These are phyloP conservation scores for Equus przewalskii DNA, from an alignment of 2,113 vertebrate genomes.

Conservation along the genomic window DNA sequence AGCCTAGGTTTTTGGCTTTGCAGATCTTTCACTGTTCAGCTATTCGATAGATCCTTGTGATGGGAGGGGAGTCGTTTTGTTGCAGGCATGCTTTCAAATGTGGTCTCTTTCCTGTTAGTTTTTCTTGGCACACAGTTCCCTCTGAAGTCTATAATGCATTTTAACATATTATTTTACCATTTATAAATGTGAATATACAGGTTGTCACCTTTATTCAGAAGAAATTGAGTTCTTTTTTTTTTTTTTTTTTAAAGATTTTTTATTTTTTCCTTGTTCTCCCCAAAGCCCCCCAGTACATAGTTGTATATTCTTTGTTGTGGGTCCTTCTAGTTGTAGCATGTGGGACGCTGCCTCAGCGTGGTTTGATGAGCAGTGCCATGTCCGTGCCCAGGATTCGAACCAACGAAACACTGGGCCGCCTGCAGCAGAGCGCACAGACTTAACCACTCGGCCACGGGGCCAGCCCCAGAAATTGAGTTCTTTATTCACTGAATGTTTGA, in stretches of 20 bases:
- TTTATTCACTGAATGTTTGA: not conserved
- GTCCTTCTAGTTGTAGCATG: too few relatives aligned
- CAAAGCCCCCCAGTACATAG: too few relatives aligned
- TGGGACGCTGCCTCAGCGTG: too few relatives aligned
- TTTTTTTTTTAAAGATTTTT: too few relatives aligned
- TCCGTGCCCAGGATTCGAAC: too few relatives aligned
- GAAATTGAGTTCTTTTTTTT: not conserved
- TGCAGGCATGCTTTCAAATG: not conserved
- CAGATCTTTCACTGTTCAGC: not conserved
- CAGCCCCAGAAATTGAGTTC: constrained; percentile 19
- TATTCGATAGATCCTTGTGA: not conserved
- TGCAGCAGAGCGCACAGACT: too few relatives aligned
- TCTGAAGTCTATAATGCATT: not conserved
- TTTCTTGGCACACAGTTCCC: not conserved
- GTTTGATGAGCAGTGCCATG: too few relatives aligned
- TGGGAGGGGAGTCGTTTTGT: not conserved
- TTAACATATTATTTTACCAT: not conserved
- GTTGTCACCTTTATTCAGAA: not conserved
- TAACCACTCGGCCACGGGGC: too few relatives aligned
- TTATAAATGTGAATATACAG: constrained; percentile 24
- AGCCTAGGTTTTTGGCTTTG: not conserved
- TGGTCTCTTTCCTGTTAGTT: not conserved
- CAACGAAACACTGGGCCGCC: too few relatives aligned
- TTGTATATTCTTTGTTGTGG: too few relatives aligned
- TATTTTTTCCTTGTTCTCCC: too few relatives aligned